phyloP scores from a whole-genome alignment of 1,140 invertebrate species.

The Drosophila tani region DNA sequence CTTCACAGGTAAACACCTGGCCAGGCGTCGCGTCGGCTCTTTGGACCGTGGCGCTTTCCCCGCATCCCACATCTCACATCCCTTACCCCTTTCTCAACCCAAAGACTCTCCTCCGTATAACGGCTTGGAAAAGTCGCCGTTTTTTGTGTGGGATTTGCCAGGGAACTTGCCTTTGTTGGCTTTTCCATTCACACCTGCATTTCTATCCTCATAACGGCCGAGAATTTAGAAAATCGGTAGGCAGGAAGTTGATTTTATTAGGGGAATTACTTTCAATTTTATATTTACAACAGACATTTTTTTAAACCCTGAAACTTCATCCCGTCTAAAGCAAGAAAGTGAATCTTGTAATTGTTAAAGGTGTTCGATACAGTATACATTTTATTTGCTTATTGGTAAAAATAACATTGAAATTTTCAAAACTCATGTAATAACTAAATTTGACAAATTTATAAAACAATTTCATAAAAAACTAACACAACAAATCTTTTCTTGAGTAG shows the following conservation, averaged over 20 bases:
- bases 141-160: conserved; percentile 1
- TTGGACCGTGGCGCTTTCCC: conserved; percentile 27
- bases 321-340: neutral
- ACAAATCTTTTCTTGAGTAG: no score
- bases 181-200: conserved; percentile 33
- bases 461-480: no score
- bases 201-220: conserved; percentile 6
- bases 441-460: no score
- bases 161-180: conserved; percentile 56
- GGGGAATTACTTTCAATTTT: conserved; percentile 40
- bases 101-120: neutral
- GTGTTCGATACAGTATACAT: neutral
- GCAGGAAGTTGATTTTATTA: conserved; percentile 9
- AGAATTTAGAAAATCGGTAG: conserved; percentile 8
- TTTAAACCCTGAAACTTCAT: no score
- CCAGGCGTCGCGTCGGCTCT: conserved; percentile 36
- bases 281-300: neutral
- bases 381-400: neutral
- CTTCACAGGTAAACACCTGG: conserved; percentile 62
- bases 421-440: no score
- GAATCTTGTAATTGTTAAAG: neutral
- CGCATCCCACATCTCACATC: conserved; percentile 9
- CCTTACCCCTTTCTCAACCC: neutral
- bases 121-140: conserved; percentile 17
- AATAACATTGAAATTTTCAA: no score